Conservation (phyloP, 2,797 vertebrate genomes). For the Botia almorhae region DNA sequence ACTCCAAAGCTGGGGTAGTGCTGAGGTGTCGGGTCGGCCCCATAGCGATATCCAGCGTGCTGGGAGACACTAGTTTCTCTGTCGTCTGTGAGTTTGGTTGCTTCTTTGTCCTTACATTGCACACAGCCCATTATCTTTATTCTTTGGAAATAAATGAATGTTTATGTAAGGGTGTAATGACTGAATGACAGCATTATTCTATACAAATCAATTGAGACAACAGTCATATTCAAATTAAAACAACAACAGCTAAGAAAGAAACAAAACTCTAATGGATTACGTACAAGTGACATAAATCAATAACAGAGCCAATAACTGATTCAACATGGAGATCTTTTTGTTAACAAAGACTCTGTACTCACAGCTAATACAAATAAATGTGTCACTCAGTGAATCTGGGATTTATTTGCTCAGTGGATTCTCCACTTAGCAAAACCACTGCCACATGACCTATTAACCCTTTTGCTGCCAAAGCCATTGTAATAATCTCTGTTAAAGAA, state of each 20-base stretch:
- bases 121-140: conserved; percentile 99
- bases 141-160: conserved; percentile 73
- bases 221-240: not conserved
- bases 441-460: not conserved
- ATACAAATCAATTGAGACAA: not conserved
- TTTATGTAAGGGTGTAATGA: not conserved
- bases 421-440: too few species aligned
- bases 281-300: conserved; percentile 14
- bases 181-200: not conserved
- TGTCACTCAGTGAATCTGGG: not conserved
- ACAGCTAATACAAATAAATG: conserved; percentile 12
- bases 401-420: conserved; percentile 8
- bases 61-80: conserved; percentile 94
- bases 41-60: conserved; percentile 97
- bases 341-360: conserved; percentile 5
- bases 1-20: conserved; percentile 97
- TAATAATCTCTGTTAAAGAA: too few species aligned
- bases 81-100: conserved; percentile 98
- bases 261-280: not conserved
- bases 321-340: conserved; percentile 12
- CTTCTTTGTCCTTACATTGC: conserved; percentile 99
- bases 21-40: conserved; percentile 95
- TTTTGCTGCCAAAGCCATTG: conserved; percentile 18
- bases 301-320: conserved; percentile 9
- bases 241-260: not conserved